Evolutionary conservation across 2,797 vertebrate species (phyloP).

Genomic region (Coccyzus lansbergi): DNA sequence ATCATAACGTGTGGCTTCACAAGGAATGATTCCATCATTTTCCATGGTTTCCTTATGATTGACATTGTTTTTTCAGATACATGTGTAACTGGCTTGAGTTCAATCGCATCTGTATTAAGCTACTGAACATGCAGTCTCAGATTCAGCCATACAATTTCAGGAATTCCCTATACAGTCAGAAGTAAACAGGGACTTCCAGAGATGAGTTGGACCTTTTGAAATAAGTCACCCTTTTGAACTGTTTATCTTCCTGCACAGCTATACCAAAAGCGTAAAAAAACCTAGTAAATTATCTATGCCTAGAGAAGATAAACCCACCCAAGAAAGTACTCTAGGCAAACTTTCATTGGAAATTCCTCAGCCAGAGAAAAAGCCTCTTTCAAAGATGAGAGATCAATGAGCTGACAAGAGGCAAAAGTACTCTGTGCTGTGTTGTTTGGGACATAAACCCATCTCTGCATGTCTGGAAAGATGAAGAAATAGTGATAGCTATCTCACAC

Average conservation of each 20-base stretch:
- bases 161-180: neutral
- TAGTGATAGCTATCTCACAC: neutral
- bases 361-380: neutral
- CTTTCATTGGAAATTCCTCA: neutral
- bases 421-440: neutral
- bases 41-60: neutral
- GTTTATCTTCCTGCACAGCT: neutral
- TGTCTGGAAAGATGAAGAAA: neutral
- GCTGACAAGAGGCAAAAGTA: neutral
- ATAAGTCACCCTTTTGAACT: neutral
- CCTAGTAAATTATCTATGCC: neutral
- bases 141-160: neutral
- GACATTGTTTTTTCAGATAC: neutral
- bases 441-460: neutral
- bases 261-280: neutral
- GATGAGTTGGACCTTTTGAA: neutral
- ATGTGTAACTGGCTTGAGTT: neutral
- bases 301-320: neutral
- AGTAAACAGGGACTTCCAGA: neutral
- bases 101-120: neutral
- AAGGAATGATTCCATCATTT: neutral
- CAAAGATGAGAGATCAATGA: neutral
- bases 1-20: neutral
- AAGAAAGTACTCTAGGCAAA: neutral
- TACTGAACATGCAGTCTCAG: neutral